Base-by-base conservation (phyloP, 37 sponge, comb jelly and placozoan species). In the Ianthella basta region DNA sequence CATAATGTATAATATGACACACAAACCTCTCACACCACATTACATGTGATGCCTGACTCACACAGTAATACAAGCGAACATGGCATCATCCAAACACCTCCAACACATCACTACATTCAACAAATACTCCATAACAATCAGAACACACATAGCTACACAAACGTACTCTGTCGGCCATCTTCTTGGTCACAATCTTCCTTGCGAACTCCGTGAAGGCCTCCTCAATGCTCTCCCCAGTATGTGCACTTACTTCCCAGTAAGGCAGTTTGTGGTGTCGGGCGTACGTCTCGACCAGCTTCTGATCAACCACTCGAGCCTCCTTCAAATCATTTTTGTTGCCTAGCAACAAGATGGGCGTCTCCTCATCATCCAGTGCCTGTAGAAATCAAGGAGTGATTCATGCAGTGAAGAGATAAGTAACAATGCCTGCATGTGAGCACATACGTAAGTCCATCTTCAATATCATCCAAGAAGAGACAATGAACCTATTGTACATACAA, bases 241-340 rank as follows among this genome's bases (percentile, higher is more conserved):
- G 4, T 3, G 78, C 78, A 41, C 78, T 75, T 25, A 75, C 78
- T 41, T 75, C 78, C 16, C 39, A 75, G 78, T 75, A 75, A 6
- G 54, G 78, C 1, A 75, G n/a, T 1, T 75, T 50, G 54, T 75
- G 54, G 23, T 23, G 53, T 12, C 10, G 37, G 6, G 54, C 44
- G 2, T 40, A 36, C 23, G 54, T 5, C 1, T 75, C 78, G 0
- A 75, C 53, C 20, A 75, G n/a, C 24, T 13, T 15, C 14, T 12
- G 50, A 0, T 75, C 78, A 53, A 75, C 53, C 1, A 40, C 44
- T 41, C 78, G 37, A 24, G 78, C 78, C 25, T 75, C 78, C 25
- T 50, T 75, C 54, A 75, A 15, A 41, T 75, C 78, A 39, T 53
- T 75, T 53, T 75, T 75, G 78, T 75, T 75, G 20, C 25, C 78